These are phyloP conservation scores for Drosophila testacea DNA, from an alignment of 2,888 invertebrate genomes.

Conservation along the genomic window DNA sequence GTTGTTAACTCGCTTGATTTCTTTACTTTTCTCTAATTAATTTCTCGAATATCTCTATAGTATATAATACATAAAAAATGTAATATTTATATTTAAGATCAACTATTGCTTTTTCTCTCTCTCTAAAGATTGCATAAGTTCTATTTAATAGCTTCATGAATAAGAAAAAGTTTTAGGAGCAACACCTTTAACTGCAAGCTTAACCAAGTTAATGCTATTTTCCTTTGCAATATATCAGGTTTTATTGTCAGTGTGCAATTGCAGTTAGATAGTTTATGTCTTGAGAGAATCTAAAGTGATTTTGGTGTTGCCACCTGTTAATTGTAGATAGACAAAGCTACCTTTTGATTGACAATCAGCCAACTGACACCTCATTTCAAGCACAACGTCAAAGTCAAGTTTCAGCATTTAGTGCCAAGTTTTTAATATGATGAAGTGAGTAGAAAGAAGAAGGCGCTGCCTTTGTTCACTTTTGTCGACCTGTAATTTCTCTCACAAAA, in stretches of 20 bases:
- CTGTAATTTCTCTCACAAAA: conserved; percentile 37
- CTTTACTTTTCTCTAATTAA: background rate
- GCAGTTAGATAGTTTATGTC: conserved; percentile 2
- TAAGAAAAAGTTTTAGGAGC: conserved; percentile 10
- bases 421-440: background rate
- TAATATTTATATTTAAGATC: background rate
- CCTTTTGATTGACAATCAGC: conserved; percentile 39
- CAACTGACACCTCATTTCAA: conserved; percentile 46
- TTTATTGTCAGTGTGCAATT: conserved; percentile 6
- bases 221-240: background rate
- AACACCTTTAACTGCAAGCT: conserved; percentile 9
- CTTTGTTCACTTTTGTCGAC: conserved; percentile 49
- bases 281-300: background rate
- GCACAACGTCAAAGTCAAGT: conserved; percentile 26
- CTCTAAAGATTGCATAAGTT: conserved; percentile 10
- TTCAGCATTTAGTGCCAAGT: conserved; percentile 13
- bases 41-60: too few relatives aligned
- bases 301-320: conserved; percentile 21
- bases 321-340: conserved; percentile 27
- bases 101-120: background rate
- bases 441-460: conserved; percentile 18
- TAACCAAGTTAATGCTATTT: background rate
- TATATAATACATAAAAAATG: background rate
- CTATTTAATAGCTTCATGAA: conserved; percentile 17
- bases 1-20: too few relatives aligned